These are phyloP conservation scores for Harpalus rufipes DNA, from an alignment of 2,888 invertebrate genomes.

Conservation along the genomic window DNA sequence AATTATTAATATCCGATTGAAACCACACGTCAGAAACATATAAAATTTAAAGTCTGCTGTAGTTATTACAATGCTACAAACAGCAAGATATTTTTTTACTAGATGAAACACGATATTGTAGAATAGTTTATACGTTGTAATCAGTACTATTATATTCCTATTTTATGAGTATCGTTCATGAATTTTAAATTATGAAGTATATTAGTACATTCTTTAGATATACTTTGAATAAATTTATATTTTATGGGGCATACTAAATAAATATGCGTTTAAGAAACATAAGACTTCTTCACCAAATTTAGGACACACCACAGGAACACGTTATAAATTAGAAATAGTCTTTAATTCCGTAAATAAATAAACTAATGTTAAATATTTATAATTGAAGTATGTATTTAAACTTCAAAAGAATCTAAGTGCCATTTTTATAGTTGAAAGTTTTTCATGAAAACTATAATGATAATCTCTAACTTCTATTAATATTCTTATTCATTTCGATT, in stretches of 20 bases:
- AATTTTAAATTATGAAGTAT: constrained; percentile 19
- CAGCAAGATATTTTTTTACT: background rate
- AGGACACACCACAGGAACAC: too few species aligned
- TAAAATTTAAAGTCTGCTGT: background rate
- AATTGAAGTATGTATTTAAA: too few species aligned
- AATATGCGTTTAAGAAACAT: too few species aligned
- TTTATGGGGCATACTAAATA: background rate
- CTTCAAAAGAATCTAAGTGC: too few species aligned
- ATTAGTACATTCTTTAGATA: constrained; percentile 8
- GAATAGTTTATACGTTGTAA: background rate
- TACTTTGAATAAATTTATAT: constrained; percentile 25
- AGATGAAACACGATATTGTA: constrained; percentile 21
- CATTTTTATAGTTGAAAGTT: too few species aligned
- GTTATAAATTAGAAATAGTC: too few species aligned
- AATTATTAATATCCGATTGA: background rate
- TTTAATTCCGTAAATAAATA: too few species aligned
- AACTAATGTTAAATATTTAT: too few species aligned
- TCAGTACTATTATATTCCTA: constrained; percentile 17
- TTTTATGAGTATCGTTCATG: constrained; percentile 13
- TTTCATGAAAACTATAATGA: too few species aligned
- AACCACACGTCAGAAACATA: background rate
- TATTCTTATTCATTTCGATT: too few species aligned
- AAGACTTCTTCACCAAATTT: too few species aligned
- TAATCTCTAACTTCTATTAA: too few species aligned
- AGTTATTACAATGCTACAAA: background rate